A percentile compares a stretch with the other conserved stretches of the same genome.
Conservation (phyloP, 2,797 vertebrate genomes). For the Muraenolepis orangiensis region DNA sequence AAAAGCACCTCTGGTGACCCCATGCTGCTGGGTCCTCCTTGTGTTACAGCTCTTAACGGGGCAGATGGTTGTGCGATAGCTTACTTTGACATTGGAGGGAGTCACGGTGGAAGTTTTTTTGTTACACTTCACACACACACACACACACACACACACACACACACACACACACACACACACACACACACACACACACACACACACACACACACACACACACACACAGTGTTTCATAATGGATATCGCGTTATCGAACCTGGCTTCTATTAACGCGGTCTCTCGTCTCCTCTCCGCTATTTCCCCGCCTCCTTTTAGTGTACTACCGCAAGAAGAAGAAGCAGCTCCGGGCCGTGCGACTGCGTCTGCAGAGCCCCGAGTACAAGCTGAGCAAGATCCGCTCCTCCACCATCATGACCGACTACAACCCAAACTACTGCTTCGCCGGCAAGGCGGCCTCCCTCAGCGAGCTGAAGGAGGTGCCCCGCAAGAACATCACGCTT, state of each 20-base stretch:
- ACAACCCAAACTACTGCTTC: slow-evolving; percentile 93
- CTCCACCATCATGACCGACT: slow-evolving; percentile 90
- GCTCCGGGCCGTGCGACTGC: slow-evolving; percentile 77
- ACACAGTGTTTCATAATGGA: background rate
- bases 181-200: too few relatives aligned
- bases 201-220: too few relatives aligned
- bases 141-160: too few relatives aligned
- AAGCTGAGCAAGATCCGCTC: slow-evolving; percentile 90
- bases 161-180: too few relatives aligned
- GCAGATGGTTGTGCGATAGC: slow-evolving; percentile 12
- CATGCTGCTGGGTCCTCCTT: slow-evolving; percentile 50
- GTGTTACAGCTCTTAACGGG: slow-evolving; percentile 60
- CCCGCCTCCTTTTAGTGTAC: slow-evolving; percentile 72
- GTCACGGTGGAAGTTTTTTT: background rate
- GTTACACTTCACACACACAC: too few relatives aligned
- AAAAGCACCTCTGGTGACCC: background rate
- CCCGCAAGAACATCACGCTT: slow-evolving; percentile 86
- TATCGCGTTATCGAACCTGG: background rate
- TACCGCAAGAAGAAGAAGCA: slow-evolving; percentile 86
- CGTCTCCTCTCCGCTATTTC: background rate
- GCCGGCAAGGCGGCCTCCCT: slow-evolving; percentile 79
- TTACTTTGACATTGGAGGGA: background rate
- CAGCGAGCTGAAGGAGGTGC: slow-evolving; percentile 86
- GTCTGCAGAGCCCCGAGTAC: slow-evolving; percentile 84
- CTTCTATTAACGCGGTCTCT: background rate